Base-by-base conservation (phyloP, 2,888 invertebrate genomes). In the Oxyteleia sp. region DNA sequence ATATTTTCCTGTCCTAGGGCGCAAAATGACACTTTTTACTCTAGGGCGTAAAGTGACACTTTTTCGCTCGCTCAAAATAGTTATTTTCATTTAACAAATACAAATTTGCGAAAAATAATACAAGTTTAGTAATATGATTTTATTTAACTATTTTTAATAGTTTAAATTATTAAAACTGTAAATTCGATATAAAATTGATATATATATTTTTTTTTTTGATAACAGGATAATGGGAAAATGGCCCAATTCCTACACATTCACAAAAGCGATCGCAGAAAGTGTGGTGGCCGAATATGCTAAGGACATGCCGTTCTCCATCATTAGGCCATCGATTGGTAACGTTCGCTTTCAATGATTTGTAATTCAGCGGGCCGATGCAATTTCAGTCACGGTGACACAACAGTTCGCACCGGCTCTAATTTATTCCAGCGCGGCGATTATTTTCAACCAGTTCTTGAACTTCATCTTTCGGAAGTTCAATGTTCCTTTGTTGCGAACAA, bases 161-260 rank as follows among this genome's bases (percentile, higher is more conserved):
- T n/a, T n/a, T n/a, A n/a, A n/a, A n/a, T n/a, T n/a, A n/a, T n/a
- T n/a, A n/a, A n/a, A n/a, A n/a, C n/a, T n/a, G n/a, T n/a, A n/a
- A n/a, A n/a, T n/a, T n/a, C n/a, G n/a, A n/a, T n/a, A n/a, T n/a
- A n/a, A n/a, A n/a, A n/a, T n/a, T n/a, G n/a, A n/a, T n/a, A n/a
- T n/a, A n/a, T n/a, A n/a, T n/a, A n/a, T n/a, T n/a, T n/a, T n/a
- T n/a, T n/a, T n/a, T n/a, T 38, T 13, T 16, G 7, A 43, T 66
- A 66, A 4, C 29, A 85, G 82, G 16, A 38, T 85, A 4, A 68
- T 95, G 23, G 95, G 95, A 11, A 91, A 94, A 0, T 96, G 97
- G 94, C 98, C 98, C 0, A 98, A 98, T 91, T 97, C 97, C 0
- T 98, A 98, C 93, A 96, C 97, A 0, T 97, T 96, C 90, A 97